Percentiles rank a stretch among this genome's conserved stretches.
Conservation (phyloP, 64 coral and sea anemone species). For the Hydrozoanthus tunicans region DNA sequence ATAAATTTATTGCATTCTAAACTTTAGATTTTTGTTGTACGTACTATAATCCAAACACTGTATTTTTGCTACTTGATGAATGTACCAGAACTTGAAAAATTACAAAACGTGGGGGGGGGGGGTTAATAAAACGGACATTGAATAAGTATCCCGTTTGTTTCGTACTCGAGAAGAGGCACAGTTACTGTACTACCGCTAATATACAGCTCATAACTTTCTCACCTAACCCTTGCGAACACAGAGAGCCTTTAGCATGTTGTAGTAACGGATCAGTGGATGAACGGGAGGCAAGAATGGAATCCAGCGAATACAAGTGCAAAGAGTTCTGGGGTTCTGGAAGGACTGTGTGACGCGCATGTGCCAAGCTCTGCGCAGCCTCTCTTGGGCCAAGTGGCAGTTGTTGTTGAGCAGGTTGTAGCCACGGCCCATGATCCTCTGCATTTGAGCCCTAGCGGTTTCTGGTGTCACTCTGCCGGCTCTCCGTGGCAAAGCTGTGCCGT, state of each 20-base stretch:
- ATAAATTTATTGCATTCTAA: no score
- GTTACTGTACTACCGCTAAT: not conserved
- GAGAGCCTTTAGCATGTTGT: not conserved
- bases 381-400: conserved; percentile 67
- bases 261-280: not conserved
- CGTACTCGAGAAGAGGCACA: not conserved
- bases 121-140: no score
- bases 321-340: not conserved
- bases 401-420: conserved; percentile 34
- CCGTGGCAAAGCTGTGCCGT: conserved; percentile 9
- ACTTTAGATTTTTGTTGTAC: no score
- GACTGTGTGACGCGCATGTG: conserved; percentile 13
- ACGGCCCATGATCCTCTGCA: conserved; percentile 42
- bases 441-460: conserved; percentile 21
- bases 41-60: no score
- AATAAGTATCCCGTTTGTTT: no score
- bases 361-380: conserved; percentile 50
- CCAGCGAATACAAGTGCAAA: conserved; percentile 27
- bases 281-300: not conserved
- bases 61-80: no score
- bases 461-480: not conserved
- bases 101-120: no score
- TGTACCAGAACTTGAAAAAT: no score
- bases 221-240: not conserved
- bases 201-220: not conserved